These are phyloP conservation scores for Sebastes kiyomatsui DNA, from an alignment of 2,797 vertebrate species.

Conservation along the genomic window DNA sequence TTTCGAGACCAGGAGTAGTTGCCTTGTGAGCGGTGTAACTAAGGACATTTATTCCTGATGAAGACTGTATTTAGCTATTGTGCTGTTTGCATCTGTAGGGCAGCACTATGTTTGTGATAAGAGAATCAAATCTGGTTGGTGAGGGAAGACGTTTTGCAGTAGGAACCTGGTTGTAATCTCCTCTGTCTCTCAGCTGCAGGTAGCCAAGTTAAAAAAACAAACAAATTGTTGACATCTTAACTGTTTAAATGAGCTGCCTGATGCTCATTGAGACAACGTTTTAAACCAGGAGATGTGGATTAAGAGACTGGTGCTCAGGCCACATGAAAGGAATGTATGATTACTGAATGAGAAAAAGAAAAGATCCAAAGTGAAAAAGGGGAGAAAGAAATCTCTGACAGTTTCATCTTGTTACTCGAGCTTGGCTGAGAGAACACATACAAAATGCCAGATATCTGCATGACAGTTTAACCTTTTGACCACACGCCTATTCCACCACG, in stretches of 20 bases:
- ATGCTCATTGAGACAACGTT: conserved; percentile 17
- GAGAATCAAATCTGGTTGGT: neutral
- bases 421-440: conserved; percentile 32
- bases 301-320: conserved; percentile 12
- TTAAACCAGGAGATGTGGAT: conserved; percentile 20
- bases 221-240: conserved; percentile 9
- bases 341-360: conserved; percentile 25
- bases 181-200: neutral
- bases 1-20: neutral
- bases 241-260: conserved; percentile 43
- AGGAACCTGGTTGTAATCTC: neutral
- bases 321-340: conserved; percentile 64
- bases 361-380: conserved; percentile 4
- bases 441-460: conserved; percentile 15
- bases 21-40: neutral
- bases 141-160: conserved; percentile 9
- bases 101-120: conserved; percentile 12
- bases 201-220: neutral
- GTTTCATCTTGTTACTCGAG: conserved; percentile 28
- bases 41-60: neutral
- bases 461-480: conserved; percentile 20
- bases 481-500: conserved; percentile 16
- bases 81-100: conserved; percentile 11
- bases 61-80: conserved; percentile 9
- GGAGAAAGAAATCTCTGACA: conserved; percentile 25